Evolutionary conservation across 23 tunicate genomes (phyloP).

Genomic region (Phallusia fumigata): DNA sequence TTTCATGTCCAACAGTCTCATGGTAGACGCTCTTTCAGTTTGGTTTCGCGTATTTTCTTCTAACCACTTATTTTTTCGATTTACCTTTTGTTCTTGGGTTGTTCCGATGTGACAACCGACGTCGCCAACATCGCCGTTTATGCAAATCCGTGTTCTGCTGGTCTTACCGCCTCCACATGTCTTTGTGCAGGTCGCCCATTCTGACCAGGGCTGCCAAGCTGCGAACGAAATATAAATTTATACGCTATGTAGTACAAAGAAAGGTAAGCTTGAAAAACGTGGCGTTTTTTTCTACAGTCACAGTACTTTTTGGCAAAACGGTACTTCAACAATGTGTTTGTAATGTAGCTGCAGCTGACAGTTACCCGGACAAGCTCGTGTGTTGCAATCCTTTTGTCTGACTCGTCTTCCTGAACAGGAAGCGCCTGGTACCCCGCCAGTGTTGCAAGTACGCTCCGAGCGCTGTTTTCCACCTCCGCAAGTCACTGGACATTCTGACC

Average conservation of each 20-base stretch:
- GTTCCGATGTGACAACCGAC: conserved; percentile 32
- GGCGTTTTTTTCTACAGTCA: too few species aligned
- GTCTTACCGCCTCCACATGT: conserved; percentile 27
- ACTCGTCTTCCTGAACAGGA: conserved; percentile 21
- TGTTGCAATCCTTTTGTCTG: conserved; percentile 19
- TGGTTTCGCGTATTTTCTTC: too few species aligned
- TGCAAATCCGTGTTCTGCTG: conserved; percentile 20
- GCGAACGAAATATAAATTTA: background rate
- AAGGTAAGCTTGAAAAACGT: too few species aligned
- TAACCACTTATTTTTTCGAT: too few species aligned
- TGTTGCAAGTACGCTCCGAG: conserved; percentile 41
- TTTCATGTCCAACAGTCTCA: too few species aligned
- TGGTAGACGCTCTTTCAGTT: too few species aligned
- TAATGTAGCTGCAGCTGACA: too few species aligned
- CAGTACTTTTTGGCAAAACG: too few species aligned
- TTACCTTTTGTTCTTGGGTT: background rate
- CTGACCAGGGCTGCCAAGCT: background rate
- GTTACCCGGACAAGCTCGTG: conserved; percentile 44
- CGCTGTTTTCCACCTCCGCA: conserved; percentile 41
- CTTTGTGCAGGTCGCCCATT: conserved; percentile 13
- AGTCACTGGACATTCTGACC: conserved; percentile 37
- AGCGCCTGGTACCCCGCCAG: conserved; percentile 22
- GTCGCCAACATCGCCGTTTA: conserved; percentile 30
- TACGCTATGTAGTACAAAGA: too few species aligned
- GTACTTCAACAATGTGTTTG: too few species aligned